phyloP scores from a whole-genome alignment of 1,140 invertebrate genomes.

The Hycleus phaleratus region DNA sequence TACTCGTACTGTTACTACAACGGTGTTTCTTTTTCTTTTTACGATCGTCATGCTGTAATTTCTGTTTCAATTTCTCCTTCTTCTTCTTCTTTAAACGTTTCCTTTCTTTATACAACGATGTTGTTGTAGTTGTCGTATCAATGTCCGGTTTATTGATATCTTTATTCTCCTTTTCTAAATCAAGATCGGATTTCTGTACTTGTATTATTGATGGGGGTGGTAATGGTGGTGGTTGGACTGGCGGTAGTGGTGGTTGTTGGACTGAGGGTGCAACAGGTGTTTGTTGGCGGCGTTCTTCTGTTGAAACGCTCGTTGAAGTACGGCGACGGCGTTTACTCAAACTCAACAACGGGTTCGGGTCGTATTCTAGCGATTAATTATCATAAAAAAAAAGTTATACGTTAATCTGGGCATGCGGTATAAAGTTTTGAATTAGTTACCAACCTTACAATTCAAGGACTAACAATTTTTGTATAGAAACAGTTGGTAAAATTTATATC shows the following conservation, averaged over 20 bases:
- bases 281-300: constrained; percentile 47
- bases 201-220: constrained; percentile 6
- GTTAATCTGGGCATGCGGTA: too few relatives aligned
- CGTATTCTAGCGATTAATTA: constrained; percentile 52
- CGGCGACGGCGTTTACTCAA: constrained; percentile 66
- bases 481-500: too few relatives aligned
- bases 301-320: constrained; percentile 47
- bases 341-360: constrained; percentile 68
- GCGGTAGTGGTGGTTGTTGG: constrained; percentile 24
- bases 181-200: not conserved
- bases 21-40: constrained; percentile 66
- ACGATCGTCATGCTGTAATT: constrained; percentile 46
- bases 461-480: too few relatives aligned
- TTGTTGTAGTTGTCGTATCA: not conserved
- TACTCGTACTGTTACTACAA: constrained; percentile 38
- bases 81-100: constrained; percentile 63
- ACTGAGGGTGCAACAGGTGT: not conserved
- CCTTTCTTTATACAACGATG: constrained; percentile 51
- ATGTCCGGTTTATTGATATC: constrained; percentile 26
- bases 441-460: too few relatives aligned
- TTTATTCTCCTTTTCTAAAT: constrained; percentile 27
- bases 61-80: constrained; percentile 55
- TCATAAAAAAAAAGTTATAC: not conserved
- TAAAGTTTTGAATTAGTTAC: too few relatives aligned
- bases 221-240: constrained; percentile 18